Evolutionary conservation across 2,113 vertebrate genomes (phyloP).

Genomic region (Sinocyclocheilus rhinocerous): DNA sequence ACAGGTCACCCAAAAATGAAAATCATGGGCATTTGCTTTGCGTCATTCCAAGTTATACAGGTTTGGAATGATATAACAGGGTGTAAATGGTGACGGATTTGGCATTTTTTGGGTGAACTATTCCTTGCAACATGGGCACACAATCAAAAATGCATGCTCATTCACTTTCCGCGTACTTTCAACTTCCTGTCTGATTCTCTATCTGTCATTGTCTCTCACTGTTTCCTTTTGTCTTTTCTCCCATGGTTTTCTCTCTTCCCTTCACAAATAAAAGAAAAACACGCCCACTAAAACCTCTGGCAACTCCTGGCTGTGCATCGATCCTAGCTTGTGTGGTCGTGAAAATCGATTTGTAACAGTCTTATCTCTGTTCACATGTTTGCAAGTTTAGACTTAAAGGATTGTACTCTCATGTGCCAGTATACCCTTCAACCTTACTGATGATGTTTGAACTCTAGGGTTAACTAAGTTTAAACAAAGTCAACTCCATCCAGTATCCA

Average conservation of each 20-base stretch:
- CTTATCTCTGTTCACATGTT: conserved; percentile 11
- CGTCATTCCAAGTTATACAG: not conserved
- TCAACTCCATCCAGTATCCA: not conserved
- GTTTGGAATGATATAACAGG: not conserved
- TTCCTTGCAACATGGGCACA: not conserved
- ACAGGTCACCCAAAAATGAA: not conserved
- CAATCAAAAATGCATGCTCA: conserved; percentile 1
- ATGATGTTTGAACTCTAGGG: not conserved
- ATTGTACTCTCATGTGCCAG: not conserved
- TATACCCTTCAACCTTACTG: not conserved
- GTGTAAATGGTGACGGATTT: not conserved
- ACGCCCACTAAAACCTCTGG: not conserved
- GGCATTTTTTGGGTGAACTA: not conserved
- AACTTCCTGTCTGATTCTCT: not conserved
- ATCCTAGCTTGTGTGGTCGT: not conserved
- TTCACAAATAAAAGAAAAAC: not conserved
- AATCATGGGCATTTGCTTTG: not conserved
- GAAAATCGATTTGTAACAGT: not conserved
- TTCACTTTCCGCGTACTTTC: not conserved
- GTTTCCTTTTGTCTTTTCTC: conserved; percentile 2
- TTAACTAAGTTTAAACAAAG: conserved; percentile 1
- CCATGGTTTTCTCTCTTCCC: not conserved
- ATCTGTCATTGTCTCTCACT: not conserved
- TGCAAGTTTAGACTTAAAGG: not conserved
- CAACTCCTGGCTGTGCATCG: not conserved